Base-by-base conservation (phyloP, 2,797 vertebrate species). In the Protosalanx chinensis region DNA sequence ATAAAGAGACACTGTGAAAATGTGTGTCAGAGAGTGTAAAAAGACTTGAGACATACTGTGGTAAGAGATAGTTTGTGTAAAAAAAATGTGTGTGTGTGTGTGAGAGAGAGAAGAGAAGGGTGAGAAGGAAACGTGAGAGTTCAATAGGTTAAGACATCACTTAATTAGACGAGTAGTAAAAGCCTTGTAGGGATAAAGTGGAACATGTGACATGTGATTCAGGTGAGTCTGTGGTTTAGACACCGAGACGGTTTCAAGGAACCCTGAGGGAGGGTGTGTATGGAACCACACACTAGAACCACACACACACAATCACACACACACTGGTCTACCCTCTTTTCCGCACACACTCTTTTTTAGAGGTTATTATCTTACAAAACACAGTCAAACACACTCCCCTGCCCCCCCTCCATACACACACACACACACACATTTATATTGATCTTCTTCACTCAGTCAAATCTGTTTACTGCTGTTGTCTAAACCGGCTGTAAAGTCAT, bases 401-500 rank as follows among this genome's bases (percentile, higher is more conserved):
- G 78, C 68, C 61, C 49, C 16, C 63, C 70, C 51, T 49, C 27
- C 72, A 72, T 78, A 85, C 72, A 59, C 74, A 64, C 79, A 67
- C 81, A 76, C 79, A 81, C 76, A 86, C 83, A 79, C 83, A 80
- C 83, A 84, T 79, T 80, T 81, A 29, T 87, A 90, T 89, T 81
- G 88, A 90, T 87, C 82, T 6, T 37, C 71, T 60, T 64, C 78
- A 56, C 88, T 78, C 83, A 90, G 82, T 93, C 91, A 93, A 89
- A 93, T 92, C 88, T 90, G 90, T 93, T 93, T 92, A 90, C 90
- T 90, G 90, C 88, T 91, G 92, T 93, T 91, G 91, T 91, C 90
- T 84, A 90, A 94, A 93, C 91, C 90, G 86, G 87, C 91, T 90
- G 91, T 90, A 72, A 81, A 86, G 88, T 90, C 90, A 89, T 93